These are phyloP conservation scores for Pemphredon lugubris DNA, from an alignment of 2,888 invertebrate genomes.

Conservation along the genomic window DNA sequence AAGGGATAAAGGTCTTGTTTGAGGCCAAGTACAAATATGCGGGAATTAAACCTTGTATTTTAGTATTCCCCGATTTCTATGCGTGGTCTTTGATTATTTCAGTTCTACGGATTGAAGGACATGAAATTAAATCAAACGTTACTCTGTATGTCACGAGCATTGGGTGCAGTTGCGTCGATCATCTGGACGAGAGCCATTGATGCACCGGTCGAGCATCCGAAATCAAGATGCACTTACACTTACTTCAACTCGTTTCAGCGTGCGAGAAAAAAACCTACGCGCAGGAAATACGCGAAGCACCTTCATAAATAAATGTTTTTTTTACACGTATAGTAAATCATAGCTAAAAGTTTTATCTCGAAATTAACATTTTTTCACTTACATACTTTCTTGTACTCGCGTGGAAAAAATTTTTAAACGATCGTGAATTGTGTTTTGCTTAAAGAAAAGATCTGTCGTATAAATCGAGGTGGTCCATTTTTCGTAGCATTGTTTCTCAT, in stretches of 20 bases:
- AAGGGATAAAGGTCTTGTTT: neutral
- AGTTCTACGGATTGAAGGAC: constrained; percentile 73
- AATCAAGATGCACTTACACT: constrained; percentile 66
- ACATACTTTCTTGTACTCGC: no score
- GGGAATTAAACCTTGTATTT: no score
- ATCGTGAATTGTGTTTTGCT: no score
- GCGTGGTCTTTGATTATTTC: neutral
- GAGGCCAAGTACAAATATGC: no score
- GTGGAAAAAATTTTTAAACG: no score
- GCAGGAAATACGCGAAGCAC: constrained; percentile 5
- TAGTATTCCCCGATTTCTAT: neutral
- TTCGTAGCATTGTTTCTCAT: no score
- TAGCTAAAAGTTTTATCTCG: no score
- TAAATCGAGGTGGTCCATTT: no score
- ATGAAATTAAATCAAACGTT: constrained; percentile 75
- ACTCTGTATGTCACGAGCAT: constrained; percentile 72
- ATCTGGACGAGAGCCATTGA: constrained; percentile 73
- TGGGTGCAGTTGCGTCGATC: constrained; percentile 74
- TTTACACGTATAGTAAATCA: no score
- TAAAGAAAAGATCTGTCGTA: no score
- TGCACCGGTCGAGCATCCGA: constrained; percentile 71
- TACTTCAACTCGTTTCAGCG: constrained; percentile 50
- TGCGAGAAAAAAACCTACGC: constrained; percentile 16
- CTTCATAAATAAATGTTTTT: constrained; percentile 38
- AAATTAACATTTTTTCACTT: no score